Percentiles rank a stretch among this genome's conserved stretches.
These are phyloP conservation scores for Loripinus fragilis DNA, from an alignment of 2,888 invertebrate genomes.

Conservation along the genomic window DNA sequence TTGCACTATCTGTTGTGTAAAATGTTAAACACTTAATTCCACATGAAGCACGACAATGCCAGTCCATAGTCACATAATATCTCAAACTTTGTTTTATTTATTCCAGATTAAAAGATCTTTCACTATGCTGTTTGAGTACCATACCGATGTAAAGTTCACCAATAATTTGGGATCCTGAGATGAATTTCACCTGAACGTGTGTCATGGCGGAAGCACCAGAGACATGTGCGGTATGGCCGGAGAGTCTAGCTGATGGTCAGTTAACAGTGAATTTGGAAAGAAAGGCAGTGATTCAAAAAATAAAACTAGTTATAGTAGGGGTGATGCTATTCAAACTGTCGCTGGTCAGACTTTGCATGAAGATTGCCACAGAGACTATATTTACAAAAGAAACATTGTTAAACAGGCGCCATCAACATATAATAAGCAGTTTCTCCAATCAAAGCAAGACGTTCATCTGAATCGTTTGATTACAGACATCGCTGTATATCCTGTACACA, in stretches of 20 bases:
- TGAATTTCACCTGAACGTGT: not conserved
- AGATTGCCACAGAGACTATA: slow-evolving; percentile 26
- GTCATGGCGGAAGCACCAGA: not conserved
- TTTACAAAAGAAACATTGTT: slow-evolving; percentile 11
- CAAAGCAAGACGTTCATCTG: not conserved
- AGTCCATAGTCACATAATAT: not conserved
- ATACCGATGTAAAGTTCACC: not conserved
- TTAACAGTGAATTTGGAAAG: slow-evolving; percentile 16
- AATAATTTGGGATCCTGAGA: no score
- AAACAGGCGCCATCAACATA: not conserved
- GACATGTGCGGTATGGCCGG: slow-evolving; percentile 8
- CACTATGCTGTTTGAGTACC: not conserved
- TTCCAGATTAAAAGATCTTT: not conserved
- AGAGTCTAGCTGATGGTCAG: not conserved
- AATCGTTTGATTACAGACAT: slow-evolving; percentile 3
- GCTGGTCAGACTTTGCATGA: slow-evolving; percentile 16
- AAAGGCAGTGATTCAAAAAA: slow-evolving; percentile 25
- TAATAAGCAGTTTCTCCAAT: slow-evolving; percentile 1
- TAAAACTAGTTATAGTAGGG: slow-evolving; percentile 11
- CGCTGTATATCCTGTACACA: slow-evolving; percentile 5
- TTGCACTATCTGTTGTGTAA: not conserved
- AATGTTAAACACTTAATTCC: not conserved
- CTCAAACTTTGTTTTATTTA: not conserved
- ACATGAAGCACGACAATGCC: not conserved
- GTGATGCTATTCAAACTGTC: slow-evolving; percentile 5